These are phyloP conservation scores for Phragmatobia fuliginosa DNA, from an alignment of 2,888 invertebrate species.

Conservation along the genomic window DNA sequence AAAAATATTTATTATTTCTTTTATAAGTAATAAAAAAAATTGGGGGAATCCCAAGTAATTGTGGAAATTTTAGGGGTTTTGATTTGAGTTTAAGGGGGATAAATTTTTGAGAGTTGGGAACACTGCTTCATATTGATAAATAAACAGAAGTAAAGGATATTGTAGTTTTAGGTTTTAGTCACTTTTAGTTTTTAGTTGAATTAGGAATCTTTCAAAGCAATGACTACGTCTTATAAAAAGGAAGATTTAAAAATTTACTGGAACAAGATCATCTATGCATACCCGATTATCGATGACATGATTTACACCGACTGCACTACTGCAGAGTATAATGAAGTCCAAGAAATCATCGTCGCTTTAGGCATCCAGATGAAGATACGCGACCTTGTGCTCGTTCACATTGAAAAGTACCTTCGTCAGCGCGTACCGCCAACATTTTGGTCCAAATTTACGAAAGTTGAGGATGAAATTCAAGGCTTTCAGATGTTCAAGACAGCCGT, in stretches of 20 bases:
- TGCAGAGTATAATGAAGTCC: constrained; percentile 76
- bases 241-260: constrained; percentile 75
- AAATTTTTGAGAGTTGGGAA: too few species aligned
- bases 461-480: constrained; percentile 87
- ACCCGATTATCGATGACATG: constrained; percentile 78
- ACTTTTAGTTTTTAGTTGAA: neutral
- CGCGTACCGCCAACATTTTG: constrained; percentile 89
- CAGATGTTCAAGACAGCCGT: constrained; percentile 89
- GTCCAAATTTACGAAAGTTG: constrained; percentile 86
- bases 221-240: constrained; percentile 65
- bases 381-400: constrained; percentile 75
- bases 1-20: too few species aligned
- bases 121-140: too few species aligned
- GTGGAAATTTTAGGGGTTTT: too few species aligned
- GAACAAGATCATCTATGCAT: constrained; percentile 81
- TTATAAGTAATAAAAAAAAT: too few species aligned
- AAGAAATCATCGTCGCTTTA: constrained; percentile 72
- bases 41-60: too few species aligned
- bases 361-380: constrained; percentile 77
- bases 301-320: constrained; percentile 72
- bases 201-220: neutral
- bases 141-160: too few species aligned
- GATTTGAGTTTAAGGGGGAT: too few species aligned
- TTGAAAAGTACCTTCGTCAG: constrained; percentile 88
- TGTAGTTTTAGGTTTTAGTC: too few species aligned